Evolutionary conservation across 2,797 vertebrate genomes (phyloP), one percentile per base, ranked within the genome.

Genomic region (Siniperca undulata): DNA sequence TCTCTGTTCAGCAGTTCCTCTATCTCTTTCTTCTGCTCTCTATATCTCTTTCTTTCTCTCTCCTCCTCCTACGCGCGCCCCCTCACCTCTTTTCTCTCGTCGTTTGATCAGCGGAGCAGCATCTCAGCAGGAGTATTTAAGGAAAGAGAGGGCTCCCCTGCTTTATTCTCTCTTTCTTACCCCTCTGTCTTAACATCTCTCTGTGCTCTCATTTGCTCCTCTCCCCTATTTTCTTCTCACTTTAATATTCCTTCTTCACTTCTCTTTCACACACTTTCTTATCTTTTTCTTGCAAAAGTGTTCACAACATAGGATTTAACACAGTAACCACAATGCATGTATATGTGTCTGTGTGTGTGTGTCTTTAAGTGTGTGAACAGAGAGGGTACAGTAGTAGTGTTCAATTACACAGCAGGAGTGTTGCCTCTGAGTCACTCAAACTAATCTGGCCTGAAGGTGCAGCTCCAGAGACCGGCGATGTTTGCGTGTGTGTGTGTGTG

Each of bases 41-140:
- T 81, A 8, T 70, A 46, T 86, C 70, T 83, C 77, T 90, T 80
- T 81, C 70, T 86, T 74, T 86, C 71, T 89, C 68, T 88, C 70
- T 88, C 74, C 76, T 90, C 90, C 76, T 89, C 88, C 89, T 69
- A 89, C 83, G 11, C 8, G 30, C 81, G 27, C 86, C 92, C 86
- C 87, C 90, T 90, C 91, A 88, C 87, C 89, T 93, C 86, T 88
- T 87, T 91, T 87, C 89, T 92, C 88, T 89, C 64, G 22, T 62
- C 66, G 82, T 92, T 94, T 92, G 89, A 93, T 92, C 92, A 93
- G 88, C 56, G 30, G 81, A 88, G 90, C 86, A 80, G 86, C 78
- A 80, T 90, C 88, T 84, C 91, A 87, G 91, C 92, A 90, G 82
- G 84, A 92, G 90, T 90, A 90, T 91, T 92, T 91, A 92, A 92